Conservation (phyloP, 2,113 vertebrate genomes). For the Panurus biarmicus region DNA sequence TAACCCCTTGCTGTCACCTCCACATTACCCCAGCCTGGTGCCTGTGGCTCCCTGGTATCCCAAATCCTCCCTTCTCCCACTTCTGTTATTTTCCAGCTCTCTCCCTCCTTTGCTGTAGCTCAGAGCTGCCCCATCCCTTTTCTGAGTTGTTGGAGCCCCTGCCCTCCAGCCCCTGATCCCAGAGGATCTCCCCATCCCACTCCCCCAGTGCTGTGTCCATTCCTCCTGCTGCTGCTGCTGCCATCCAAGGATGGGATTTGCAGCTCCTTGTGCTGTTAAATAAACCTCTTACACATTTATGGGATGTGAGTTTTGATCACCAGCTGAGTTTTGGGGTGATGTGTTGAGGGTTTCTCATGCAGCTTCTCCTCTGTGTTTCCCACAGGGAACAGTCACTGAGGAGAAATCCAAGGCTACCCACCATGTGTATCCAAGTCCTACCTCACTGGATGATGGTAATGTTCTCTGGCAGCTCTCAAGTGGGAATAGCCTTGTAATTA, state of each 20-base stretch:
- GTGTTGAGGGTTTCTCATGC: not conserved
- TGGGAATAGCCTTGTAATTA: not conserved
- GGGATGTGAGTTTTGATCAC: not conserved
- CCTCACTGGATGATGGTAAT: slow-evolving; percentile 88
- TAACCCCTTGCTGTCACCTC: not conserved
- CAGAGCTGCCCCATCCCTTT: not conserved
- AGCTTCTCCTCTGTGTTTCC: not conserved
- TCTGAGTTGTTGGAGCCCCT: not conserved
- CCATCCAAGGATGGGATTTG: not conserved
- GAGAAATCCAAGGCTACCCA: slow-evolving; percentile 96
- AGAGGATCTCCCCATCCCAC: not conserved
- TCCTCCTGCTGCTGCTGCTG: not conserved
- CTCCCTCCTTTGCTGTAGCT: not conserved
- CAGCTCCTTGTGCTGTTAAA: not conserved
- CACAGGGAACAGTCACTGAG: slow-evolving; percentile 89
- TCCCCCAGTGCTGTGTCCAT: accelerated
- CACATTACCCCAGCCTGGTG: not conserved
- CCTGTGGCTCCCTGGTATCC: not conserved
- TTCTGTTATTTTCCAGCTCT: not conserved
- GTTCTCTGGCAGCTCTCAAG: not conserved
- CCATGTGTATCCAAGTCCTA: slow-evolving; percentile 83
- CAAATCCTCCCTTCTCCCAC: not conserved
- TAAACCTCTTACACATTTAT: not conserved
- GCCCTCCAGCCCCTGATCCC: not conserved
- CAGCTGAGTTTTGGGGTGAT: not conserved